Percentiles rank a stretch among this genome's conserved stretches.
Evolutionary conservation across 2,797 vertebrate genomes (phyloP).

Genomic region (Dipus sagitta): DNA sequence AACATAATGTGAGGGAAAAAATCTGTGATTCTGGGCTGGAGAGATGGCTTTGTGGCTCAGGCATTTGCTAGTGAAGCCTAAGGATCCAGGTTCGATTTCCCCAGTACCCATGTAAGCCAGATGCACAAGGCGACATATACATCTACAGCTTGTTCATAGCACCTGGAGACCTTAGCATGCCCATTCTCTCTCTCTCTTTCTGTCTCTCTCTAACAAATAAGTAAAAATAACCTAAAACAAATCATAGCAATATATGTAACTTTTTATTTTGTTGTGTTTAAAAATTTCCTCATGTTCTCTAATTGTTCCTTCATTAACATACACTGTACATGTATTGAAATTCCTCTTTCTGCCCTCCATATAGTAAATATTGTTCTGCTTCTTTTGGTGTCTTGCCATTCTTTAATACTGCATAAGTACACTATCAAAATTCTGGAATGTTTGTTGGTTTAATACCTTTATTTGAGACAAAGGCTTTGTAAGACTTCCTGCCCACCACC

Average conservation of each 20-base stretch:
- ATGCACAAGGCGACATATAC: too few species aligned
- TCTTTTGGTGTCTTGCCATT: constrained; percentile 8
- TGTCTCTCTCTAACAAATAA: too few species aligned
- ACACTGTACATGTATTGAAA: background rate
- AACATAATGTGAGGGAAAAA: too few species aligned
- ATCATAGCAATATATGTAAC: background rate
- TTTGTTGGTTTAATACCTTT: background rate
- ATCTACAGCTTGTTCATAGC: too few species aligned
- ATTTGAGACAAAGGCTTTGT: background rate
- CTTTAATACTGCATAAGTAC: background rate
- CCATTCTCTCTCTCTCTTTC: too few species aligned
- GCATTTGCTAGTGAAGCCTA: too few species aligned
- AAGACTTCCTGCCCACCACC: background rate
- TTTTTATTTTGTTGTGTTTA: background rate
- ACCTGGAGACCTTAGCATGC: too few species aligned
- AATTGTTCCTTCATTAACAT: background rate
- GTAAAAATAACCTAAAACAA: background rate
- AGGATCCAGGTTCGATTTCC: too few species aligned
- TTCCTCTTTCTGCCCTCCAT: background rate
- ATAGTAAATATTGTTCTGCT: background rate
- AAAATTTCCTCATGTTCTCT: background rate
- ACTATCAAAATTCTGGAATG: background rate
- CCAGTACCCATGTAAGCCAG: too few species aligned
- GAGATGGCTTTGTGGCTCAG: too few species aligned
- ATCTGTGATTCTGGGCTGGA: too few species aligned